Percentiles rank a stretch among this genome's conserved stretches.
Evolutionary conservation across 2,888 invertebrate species (phyloP).

Genomic region (Gryllus longicercus): DNA sequence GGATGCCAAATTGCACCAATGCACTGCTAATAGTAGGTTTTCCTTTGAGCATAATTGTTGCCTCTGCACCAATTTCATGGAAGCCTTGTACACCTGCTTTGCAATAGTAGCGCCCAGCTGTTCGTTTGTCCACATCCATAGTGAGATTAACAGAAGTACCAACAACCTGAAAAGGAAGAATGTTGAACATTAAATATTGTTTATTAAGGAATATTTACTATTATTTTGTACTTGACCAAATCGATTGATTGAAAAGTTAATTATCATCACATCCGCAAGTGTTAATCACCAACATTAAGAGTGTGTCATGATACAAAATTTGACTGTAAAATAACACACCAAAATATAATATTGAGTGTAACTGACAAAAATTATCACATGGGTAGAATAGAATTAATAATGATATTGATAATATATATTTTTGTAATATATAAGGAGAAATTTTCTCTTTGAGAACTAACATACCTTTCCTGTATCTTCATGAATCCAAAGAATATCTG

Average conservation of each 20-base stretch:
- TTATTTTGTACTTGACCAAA: too few species aligned
- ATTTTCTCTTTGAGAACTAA: neutral
- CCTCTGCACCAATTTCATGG: conserved; percentile 77
- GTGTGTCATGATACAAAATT: too few species aligned
- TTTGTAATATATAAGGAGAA: too few species aligned
- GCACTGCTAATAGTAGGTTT: conserved; percentile 79
- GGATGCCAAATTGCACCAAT: conserved; percentile 76
- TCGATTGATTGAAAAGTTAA: too few species aligned
- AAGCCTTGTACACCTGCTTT: conserved; percentile 85
- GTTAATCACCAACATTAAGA: neutral
- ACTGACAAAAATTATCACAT: too few species aligned
- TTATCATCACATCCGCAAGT: neutral
- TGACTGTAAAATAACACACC: too few species aligned
- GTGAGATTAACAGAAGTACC: conserved; percentile 75
- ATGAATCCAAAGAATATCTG: conserved; percentile 86
- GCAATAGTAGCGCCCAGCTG: conserved; percentile 84
- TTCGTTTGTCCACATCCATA: conserved; percentile 69
- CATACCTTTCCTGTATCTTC: conserved; percentile 66
- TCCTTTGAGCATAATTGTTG: conserved; percentile 72
- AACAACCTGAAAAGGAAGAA: conserved; percentile 52
- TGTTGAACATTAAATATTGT: neutral
- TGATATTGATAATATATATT: too few species aligned
- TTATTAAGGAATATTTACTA: too few species aligned
- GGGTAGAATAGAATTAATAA: too few species aligned
- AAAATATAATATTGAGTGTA: too few species aligned